Base-by-base conservation (phyloP, 1,140 invertebrate species). In the Theocolax elegans region DNA sequence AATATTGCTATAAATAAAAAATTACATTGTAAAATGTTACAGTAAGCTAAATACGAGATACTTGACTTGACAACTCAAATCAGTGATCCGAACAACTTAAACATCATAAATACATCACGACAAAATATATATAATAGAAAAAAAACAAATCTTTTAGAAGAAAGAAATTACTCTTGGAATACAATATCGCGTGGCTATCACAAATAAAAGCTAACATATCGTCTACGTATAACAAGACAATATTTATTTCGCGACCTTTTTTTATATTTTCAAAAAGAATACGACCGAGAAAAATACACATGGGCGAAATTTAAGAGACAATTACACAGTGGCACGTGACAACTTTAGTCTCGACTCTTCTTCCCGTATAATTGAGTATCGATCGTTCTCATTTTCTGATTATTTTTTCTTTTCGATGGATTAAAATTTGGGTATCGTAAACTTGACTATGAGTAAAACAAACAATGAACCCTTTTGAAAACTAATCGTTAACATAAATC, bases 171-270 rank as follows among this genome's bases (percentile, higher is more conserved):
- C 15, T 40, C 21, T 66, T 23, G n/a, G 60, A 42, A 54, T 1
- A 58, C 15, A 19, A 60, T 40, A 51, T 60, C 46, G 56, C 66
- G 46, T 68, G 66, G 23, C 27, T 68, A 40, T 51, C 1, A n/a
- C 21, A 68, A 51, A 60, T 68, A 51, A 68, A 51, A 59, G n/a
- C n/a, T n/a, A 35, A n/a, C 23, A 38, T 17, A n/a, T 40, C 23
- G 15, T 56, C 25, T 49, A 2, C 42, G 12, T 40, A 27, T 15
- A 27, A n/a, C 58, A 25, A 7, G 29, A 25, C 40, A 3, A 58
- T 58, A 65, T 40, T n/a, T 51, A 6, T 62, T 29, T 42, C 17
- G 27, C 29, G 66, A 60, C 54, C 66, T 68, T 60, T 25, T 42
- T 59, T 21, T 15, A 13, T 19, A 56, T 21, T n/a, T n/a, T n/a